Evolutionary conservation across 2,113 vertebrate genomes (phyloP), one percentile per base, ranked within the genome.

Genomic region (Suncus etruscus): DNA sequence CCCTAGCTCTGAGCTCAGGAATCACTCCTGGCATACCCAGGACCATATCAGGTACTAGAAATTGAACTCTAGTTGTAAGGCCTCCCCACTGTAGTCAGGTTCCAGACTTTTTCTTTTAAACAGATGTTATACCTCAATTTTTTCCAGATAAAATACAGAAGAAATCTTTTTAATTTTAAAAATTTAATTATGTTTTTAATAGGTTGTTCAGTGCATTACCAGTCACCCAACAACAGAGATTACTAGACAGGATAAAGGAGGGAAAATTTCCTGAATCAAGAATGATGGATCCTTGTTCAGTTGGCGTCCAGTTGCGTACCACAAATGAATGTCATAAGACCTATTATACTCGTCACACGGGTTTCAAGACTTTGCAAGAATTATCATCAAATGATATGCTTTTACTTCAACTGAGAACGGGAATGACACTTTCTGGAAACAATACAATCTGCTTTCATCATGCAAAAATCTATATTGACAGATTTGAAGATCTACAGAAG

Each of bases 371-470:
- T 73, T 95, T 98, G 77, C 96, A 98, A 91, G 98, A 98, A 31
- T 11, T 98, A 3, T 97, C 97, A 50, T 97, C 98, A 1, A 95
- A 97, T 91, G 98, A 98, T 73, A 97, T 97, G 22, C 94, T 98
- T 69, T 94, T 98, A 69, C 97, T 98, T 89, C 98, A 98, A 88
- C 97, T 98, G 32, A 96, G 98, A 65, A 98, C 98, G 76, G 98
- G 98, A 83, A 98, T 98, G 95, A 96, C 97, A 12, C 94, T 98
- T 65, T 97, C 98, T 84, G 98, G 97, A 2, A 96, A 63, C 84
- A 97, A 97, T 84, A 98, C 98, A 11, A 98, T 98, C 95, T 98
- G 98, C 92, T 96, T 98, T 61, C 98, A 98, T 94, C 98, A 98
- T 24, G 97, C 97, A 25, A 98, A 98, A 96, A 96, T 98, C 90